Evolutionary conservation across 2,888 invertebrate genomes (phyloP).

Genomic region (Odontocolon sp.): DNA sequence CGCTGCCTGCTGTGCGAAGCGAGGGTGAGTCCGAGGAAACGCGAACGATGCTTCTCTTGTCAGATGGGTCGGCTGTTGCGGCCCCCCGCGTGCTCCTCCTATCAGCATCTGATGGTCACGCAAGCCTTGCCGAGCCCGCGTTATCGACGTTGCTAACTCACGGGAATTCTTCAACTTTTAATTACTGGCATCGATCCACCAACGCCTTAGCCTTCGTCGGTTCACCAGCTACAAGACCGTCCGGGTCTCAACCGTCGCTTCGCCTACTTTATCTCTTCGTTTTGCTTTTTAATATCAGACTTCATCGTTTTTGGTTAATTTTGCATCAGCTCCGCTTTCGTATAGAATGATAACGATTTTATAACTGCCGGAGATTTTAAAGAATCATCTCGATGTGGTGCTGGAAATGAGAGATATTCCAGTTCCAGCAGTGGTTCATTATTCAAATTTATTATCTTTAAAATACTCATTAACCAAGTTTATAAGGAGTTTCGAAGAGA

Average conservation of each 20-base stretch:
- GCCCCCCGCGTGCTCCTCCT: slow-evolving; percentile 33
- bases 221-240: slow-evolving; percentile 28
- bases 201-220: slow-evolving; percentile 45
- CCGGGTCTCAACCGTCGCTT: neutral
- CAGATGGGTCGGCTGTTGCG: slow-evolving; percentile 25
- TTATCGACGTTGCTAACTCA: slow-evolving; percentile 60
- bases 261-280: neutral
- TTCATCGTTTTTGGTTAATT: no score
- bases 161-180: slow-evolving; percentile 57
- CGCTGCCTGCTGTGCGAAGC: slow-evolving; percentile 43
- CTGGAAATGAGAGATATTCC: no score
- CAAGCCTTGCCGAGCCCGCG: slow-evolving; percentile 59
- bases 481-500: no score
- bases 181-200: slow-evolving; percentile 56
- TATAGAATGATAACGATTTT: no score
- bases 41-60: slow-evolving; percentile 48
- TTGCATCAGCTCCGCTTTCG: no score
- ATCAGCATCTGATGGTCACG: slow-evolving; percentile 58
- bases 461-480: no score
- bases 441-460: no score
- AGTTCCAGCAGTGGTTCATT: no score
- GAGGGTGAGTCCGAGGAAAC: slow-evolving; percentile 22
- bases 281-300: neutral
- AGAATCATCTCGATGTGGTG: no score
- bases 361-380: no score